Base-by-base conservation (phyloP, 2,113 vertebrate species). In the Podocnemis expansa region DNA sequence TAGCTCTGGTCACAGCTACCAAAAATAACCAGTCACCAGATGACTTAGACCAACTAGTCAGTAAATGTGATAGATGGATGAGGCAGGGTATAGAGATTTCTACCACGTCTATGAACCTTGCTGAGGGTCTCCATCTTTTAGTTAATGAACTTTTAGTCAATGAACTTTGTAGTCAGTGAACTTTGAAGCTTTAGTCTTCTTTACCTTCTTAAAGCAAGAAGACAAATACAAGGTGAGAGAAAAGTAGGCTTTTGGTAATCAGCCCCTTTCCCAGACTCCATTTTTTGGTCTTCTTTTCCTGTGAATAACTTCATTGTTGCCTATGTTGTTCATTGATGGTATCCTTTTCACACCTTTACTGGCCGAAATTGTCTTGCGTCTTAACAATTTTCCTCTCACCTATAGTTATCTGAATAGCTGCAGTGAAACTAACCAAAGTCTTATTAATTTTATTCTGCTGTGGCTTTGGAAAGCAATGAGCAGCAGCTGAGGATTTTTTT, bases 281-380 rank as follows among this genome's bases (percentile, higher is more conserved):
- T 52, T 2, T 82, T 93, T 47, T 84, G 5, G 5, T 89, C 91
- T 82, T 90, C 24, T 12, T 96, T 93, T 91, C 75, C 87, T 89
- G 55, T 51, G n/a, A 78, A 82, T 82, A 94, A 41, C 29, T 94
- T 9, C 78, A 78, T 2, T 80, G 16, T 17, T 91, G 43, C 56
- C 85, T 38, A 19, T n/a, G 63, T n/a, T 31, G n/a, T 84, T 95
- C 73, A 55, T n/a, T n/a, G n/a, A n/a, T 83, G 29, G n/a, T 83
- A 17, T 86, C 24, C 89, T 94, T 73, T 94, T 16, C 27, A 84
- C 82, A 25, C 38, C 49, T 13, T 93, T 95, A 78, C 63, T 10
- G 58, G 11, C 24, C 58, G 47, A 91, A 81, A n/a, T 78, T 86
- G 54, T 47, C 43, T 49, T 43, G 29, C 78, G 78, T n/a, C 16